phyloP scores from a whole-genome alignment of 2,113 vertebrate species.

The Neolamprologus cancellatus region DNA sequence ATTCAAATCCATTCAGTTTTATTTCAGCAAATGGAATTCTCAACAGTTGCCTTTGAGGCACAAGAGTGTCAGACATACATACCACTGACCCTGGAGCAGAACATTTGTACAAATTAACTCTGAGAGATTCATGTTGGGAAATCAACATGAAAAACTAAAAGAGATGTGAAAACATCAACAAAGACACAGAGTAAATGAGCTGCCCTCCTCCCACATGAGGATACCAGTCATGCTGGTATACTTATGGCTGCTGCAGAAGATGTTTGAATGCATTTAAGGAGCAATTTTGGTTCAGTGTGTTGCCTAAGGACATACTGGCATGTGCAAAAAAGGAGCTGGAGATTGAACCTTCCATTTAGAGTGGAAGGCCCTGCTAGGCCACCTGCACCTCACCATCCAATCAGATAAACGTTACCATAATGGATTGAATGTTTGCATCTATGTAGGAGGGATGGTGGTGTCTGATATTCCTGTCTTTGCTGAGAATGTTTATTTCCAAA shows the following conservation, averaged over 20 bases:
- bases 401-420: not conserved
- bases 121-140: not conserved
- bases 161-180: not conserved
- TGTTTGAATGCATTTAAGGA: not conserved
- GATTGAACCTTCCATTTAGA: not conserved
- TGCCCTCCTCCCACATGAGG: not conserved
- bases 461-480: not conserved
- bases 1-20: not conserved
- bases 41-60: not conserved
- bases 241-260: not conserved
- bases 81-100: not conserved
- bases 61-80: not conserved
- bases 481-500: not conserved
- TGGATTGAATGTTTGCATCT: not conserved
- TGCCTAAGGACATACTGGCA: not conserved
- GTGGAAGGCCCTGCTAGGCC: not conserved
- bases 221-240: not conserved
- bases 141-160: not conserved
- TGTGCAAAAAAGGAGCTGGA: not conserved
- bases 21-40: not conserved
- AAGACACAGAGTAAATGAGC: not conserved
- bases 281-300: not conserved
- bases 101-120: not conserved
- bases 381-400: not conserved
- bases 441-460: not conserved